phyloP scores from a whole-genome alignment of 2,113 vertebrate genomes.

The Dipodomys spectabilis region DNA sequence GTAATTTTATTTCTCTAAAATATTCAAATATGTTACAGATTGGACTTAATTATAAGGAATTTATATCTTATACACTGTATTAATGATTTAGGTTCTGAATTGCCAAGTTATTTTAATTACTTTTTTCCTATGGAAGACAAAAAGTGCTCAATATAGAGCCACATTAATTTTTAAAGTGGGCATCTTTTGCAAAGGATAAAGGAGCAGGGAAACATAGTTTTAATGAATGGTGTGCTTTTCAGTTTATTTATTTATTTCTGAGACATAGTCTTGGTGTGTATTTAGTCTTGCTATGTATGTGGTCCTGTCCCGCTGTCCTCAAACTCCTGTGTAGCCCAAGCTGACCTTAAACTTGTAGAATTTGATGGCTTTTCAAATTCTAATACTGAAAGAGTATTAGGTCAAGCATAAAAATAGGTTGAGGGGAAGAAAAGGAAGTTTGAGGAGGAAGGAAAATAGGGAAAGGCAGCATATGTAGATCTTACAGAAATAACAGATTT shows the following conservation, averaged over 20 bases:
- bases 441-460: conserved; percentile 26
- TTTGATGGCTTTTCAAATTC: background rate
- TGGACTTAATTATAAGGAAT: conserved; percentile 31
- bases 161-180: conserved; percentile 41
- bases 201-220: background rate
- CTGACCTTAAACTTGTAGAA: background rate
- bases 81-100: conserved; percentile 31
- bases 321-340: background rate
- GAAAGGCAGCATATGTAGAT: background rate
- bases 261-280: background rate
- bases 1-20: conserved; percentile 42
- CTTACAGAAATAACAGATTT: conserved; percentile 35
- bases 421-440: conserved; percentile 47
- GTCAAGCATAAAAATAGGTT: conserved; percentile 9
- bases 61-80: background rate
- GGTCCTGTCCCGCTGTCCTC: too few species aligned
- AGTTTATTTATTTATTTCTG: background rate
- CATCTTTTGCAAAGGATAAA: background rate
- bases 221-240: background rate
- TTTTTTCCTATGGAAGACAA: conserved; percentile 35
- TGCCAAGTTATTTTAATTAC: conserved; percentile 35
- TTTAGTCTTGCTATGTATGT: too few species aligned
- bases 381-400: conserved; percentile 39
- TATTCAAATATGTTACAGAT: conserved; percentile 1
- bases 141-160: background rate